Evolutionary conservation across 1,140 invertebrate species (phyloP).

Genomic region (Bilobella aurantiaca): DNA sequence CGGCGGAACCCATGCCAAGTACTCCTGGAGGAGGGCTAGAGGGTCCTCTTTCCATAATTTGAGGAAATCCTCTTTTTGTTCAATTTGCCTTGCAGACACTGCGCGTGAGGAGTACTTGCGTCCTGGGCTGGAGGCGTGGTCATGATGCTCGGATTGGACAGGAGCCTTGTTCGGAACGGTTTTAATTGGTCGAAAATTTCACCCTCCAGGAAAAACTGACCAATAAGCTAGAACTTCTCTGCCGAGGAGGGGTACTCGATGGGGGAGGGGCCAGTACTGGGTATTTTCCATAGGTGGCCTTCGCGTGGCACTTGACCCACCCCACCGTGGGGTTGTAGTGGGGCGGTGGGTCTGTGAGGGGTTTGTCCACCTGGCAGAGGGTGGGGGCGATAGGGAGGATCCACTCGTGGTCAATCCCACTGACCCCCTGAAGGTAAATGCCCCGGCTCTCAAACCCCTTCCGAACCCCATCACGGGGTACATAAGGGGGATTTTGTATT

Average conservation of each 20-base stretch:
- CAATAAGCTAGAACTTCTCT: slow-evolving; percentile 74
- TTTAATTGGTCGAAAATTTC: slow-evolving; percentile 57
- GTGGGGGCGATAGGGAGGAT: slow-evolving; percentile 65
- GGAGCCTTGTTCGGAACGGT: slow-evolving; percentile 53
- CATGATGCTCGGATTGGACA: slow-evolving; percentile 65
- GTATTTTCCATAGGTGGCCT: slow-evolving; percentile 65
- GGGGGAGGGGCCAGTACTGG: slow-evolving; percentile 69
- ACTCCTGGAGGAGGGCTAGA: slow-evolving; percentile 63
- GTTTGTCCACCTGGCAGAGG: slow-evolving; percentile 64
- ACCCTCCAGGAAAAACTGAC: slow-evolving; percentile 71
- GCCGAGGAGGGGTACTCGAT: slow-evolving; percentile 63
- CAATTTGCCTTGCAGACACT: slow-evolving; percentile 53
- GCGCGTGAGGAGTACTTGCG: slow-evolving; percentile 60
- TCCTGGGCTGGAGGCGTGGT: slow-evolving; percentile 63
- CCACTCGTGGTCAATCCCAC: slow-evolving; percentile 90
- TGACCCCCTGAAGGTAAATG: slow-evolving; percentile 77
- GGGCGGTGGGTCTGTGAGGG: slow-evolving; percentile 52
- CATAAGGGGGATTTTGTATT: no score
- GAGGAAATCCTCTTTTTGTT: slow-evolving; percentile 50
- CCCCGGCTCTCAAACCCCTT: slow-evolving; percentile 71
- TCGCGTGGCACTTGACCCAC: slow-evolving; percentile 62
- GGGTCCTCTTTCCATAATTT: slow-evolving; percentile 57
- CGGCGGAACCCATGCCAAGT: slow-evolving; percentile 72
- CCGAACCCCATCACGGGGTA: slow-evolving; percentile 89
- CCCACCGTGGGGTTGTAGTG: slow-evolving; percentile 47